Conservation (phyloP, 1,140 invertebrate species). For the Drosophila eugracilis region DNA sequence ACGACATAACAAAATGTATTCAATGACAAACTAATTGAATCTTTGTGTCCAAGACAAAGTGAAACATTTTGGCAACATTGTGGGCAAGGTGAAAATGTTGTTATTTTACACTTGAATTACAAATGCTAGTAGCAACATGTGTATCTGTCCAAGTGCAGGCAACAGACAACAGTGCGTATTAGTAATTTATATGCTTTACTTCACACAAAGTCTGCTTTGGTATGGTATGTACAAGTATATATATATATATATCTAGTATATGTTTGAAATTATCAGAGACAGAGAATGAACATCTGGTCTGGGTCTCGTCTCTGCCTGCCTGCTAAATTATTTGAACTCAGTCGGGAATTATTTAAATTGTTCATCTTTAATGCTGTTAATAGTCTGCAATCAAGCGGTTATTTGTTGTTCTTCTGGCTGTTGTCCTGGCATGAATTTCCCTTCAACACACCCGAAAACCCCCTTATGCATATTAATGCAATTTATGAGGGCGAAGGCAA, state of each 20-base stretch:
- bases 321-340: slow-evolving; percentile 52
- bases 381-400: slow-evolving; percentile 72
- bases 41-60: slow-evolving; percentile 38
- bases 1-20: slow-evolving; percentile 31
- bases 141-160: slow-evolving; percentile 37
- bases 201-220: slow-evolving; percentile 23
- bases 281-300: slow-evolving; percentile 12
- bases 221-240: not conserved
- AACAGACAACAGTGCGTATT: slow-evolving; percentile 70
- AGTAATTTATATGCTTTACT: slow-evolving; percentile 70
- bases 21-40: slow-evolving; percentile 51
- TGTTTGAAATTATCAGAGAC: not conserved
- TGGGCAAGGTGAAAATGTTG: slow-evolving; percentile 47
- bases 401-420: slow-evolving; percentile 44
- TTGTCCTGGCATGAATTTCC: slow-evolving; percentile 4
- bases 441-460: not conserved
- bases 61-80: slow-evolving; percentile 43
- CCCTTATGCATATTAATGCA: slow-evolving; percentile 67
- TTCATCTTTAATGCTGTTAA: slow-evolving; percentile 78
- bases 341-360: slow-evolving; percentile 73
- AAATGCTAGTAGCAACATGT: slow-evolving; percentile 25
- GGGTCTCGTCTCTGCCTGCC: not conserved
- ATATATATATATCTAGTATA: not conserved
- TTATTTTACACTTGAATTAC: slow-evolving; percentile 53
- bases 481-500: slow-evolving; percentile 48